Evolutionary conservation across 2,888 invertebrate species (phyloP), one percentile per base, ranked within the genome.

Genomic region (Seira musarum): DNA sequence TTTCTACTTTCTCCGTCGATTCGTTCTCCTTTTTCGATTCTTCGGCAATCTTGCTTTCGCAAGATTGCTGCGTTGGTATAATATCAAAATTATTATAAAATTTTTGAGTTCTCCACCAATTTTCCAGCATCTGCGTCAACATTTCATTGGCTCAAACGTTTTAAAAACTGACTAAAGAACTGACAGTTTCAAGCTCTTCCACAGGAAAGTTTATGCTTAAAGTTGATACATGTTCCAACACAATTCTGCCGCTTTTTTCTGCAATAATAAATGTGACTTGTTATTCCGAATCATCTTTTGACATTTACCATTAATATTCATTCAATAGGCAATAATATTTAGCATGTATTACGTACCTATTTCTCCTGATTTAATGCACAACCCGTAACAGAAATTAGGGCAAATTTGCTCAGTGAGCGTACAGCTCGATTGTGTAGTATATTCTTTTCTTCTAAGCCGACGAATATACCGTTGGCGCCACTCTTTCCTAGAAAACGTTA

Each of bases 131-230:
- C 66, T 67, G 21, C 49, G 60, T 67, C 78, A 78, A 78, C 78
- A 78, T 78, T 53, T 64, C 78, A 72, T 78, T 71, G 61, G 49
- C 40, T 70, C 22, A n/a, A n/a, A n/a, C n/a, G n/a, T 5, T 60
- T 8, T 60, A 60, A 49, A 46, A 15, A 19, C 24, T 25, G 3
- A 6, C 13, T 21, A n/a, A 15, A 2, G 22, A 40, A 8, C 15
- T 46, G 17, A 30, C 30, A 46, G 8, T 46, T 46, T 13, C 46
- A 46, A 46, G 6, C 46, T 10, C 13, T 46, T 13, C 46, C 46
- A 6, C 46, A 46, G 13, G n/a, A n/a, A n/a, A n/a, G n/a, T n/a
- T n/a, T n/a, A n/a, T n/a, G n/a, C n/a, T n/a, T n/a, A n/a, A n/a
- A n/a, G n/a, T n/a, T n/a, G n/a, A n/a, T n/a, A n/a, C n/a, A n/a